These are phyloP conservation scores for Merodon equestris DNA, from an alignment of 2,888 invertebrate species.

Conservation along the genomic window DNA sequence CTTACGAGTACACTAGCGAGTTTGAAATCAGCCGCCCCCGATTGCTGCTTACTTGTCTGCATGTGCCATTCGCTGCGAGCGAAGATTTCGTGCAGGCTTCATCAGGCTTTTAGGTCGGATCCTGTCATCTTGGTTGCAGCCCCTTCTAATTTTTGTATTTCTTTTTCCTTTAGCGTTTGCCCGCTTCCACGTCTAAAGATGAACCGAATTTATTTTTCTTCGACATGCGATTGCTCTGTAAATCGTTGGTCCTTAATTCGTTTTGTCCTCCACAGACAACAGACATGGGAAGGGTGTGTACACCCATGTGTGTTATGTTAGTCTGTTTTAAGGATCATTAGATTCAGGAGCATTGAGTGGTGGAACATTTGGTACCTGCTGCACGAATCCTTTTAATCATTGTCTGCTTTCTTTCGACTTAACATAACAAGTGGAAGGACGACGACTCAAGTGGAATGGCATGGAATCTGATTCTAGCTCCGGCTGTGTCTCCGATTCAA, in stretches of 20 bases:
- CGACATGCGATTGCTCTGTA: slow-evolving; percentile 61
- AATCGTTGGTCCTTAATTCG: slow-evolving; percentile 52
- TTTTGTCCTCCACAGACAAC: slow-evolving; percentile 8
- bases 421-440: not conserved
- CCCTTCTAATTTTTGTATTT: too few relatives aligned
- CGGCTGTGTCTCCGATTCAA: not conserved
- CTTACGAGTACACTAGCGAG: slow-evolving; percentile 73
- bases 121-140: not conserved
- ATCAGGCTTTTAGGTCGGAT: slow-evolving; percentile 21
- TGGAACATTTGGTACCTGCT: slow-evolving; percentile 35
- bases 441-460: too few relatives aligned
- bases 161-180: not conserved
- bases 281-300: not conserved
- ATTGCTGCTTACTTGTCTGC: too few relatives aligned
- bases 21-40: slow-evolving; percentile 71
- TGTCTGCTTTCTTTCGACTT: slow-evolving; percentile 30
- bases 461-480: too few relatives aligned
- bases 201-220: slow-evolving; percentile 50
- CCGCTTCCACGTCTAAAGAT: slow-evolving; percentile 12
- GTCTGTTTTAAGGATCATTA: slow-evolving; percentile 62
- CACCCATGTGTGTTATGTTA: not conserved
- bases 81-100: slow-evolving; percentile 47
- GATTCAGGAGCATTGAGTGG: slow-evolving; percentile 30
- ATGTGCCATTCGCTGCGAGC: too few relatives aligned
- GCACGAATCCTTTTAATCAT: slow-evolving; percentile 60